Evolutionary conservation across 2,113 vertebrate genomes (phyloP).

Genomic region (Dipodomys spectabilis): DNA sequence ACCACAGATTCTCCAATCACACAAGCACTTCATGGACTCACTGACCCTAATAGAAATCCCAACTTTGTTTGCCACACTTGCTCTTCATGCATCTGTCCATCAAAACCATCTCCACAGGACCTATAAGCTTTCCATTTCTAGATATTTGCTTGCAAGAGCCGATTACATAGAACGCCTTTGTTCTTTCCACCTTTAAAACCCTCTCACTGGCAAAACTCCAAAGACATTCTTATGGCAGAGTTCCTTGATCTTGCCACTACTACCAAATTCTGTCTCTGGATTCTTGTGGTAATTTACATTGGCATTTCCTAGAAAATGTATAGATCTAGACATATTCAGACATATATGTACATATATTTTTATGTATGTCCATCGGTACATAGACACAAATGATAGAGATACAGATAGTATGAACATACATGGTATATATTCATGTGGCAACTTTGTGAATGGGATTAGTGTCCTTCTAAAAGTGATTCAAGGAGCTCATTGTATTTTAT

Average conservation of each 20-base stretch:
- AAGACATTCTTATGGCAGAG: background rate
- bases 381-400: too few species aligned
- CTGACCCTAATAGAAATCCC: background rate
- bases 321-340: too few species aligned
- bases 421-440: too few species aligned
- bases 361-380: too few species aligned
- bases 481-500: background rate
- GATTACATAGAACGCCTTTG: background rate
- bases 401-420: too few species aligned
- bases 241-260: background rate
- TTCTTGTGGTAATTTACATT: background rate
- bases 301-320: background rate
- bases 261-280: background rate
- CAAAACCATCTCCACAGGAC: background rate
- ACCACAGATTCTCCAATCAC: background rate
- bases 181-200: background rate
- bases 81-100: background rate
- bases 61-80: background rate
- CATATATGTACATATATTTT: too few species aligned
- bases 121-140: background rate
- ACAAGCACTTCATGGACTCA: background rate
- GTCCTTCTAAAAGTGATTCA: background rate
- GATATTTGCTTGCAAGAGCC: background rate
- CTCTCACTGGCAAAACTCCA: background rate
- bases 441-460: too few species aligned